These are phyloP conservation scores for Craseonycteris thonglongyai DNA, from an alignment of 2,113 vertebrate genomes.

Conservation along the genomic window DNA sequence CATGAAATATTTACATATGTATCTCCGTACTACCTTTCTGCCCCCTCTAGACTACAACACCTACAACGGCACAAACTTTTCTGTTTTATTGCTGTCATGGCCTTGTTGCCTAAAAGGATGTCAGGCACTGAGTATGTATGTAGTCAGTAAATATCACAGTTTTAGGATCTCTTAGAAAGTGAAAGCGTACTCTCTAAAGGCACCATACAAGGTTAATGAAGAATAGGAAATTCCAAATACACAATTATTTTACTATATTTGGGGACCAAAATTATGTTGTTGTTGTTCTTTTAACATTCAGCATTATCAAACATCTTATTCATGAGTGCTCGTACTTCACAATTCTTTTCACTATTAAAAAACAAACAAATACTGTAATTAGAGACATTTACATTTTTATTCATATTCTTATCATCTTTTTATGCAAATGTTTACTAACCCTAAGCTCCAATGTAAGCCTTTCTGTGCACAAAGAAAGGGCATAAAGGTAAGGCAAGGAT, in stretches of 20 bases:
- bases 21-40: background rate
- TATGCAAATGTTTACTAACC: slow-evolving; percentile 6
- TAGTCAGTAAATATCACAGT: background rate
- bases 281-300: background rate
- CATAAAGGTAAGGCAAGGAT: background rate
- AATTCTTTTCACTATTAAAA: background rate
- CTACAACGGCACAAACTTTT: background rate
- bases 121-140: background rate
- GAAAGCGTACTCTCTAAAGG: background rate
- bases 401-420: background rate
- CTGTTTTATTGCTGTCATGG: background rate
- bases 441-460: background rate
- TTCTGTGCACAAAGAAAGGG: background rate
- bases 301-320: background rate
- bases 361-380: background rate
- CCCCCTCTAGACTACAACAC: background rate
- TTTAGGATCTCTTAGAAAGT: background rate
- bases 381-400: slow-evolving; percentile 29
- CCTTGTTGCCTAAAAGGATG: background rate
- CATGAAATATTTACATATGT: background rate
- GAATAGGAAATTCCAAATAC: background rate
- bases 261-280: background rate
- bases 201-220: background rate
- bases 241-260: background rate
- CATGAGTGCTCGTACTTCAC: background rate